Evolutionary conservation across 2,888 invertebrate genomes (phyloP).

Genomic region (Scaptomyza caliginosa): DNA sequence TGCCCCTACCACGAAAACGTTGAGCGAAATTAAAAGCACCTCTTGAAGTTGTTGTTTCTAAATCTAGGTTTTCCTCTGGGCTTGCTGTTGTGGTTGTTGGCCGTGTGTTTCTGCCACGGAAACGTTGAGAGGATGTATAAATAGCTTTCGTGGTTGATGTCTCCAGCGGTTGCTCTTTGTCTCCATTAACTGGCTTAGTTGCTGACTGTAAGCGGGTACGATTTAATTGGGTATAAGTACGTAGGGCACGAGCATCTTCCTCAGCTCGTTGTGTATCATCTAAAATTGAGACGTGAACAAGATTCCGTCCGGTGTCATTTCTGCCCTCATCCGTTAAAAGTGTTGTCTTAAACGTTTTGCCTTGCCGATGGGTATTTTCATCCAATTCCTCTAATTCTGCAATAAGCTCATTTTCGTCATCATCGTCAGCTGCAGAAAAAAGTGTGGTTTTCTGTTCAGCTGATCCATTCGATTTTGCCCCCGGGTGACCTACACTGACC

Average conservation of each 20-base stretch:
- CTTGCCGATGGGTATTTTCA: slow-evolving; percentile 37
- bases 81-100: slow-evolving; percentile 6
- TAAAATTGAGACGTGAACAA: slow-evolving; percentile 42
- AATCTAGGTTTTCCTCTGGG: slow-evolving; percentile 9
- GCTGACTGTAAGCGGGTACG: slow-evolving; percentile 31
- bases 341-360: slow-evolving; percentile 60
- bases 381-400: slow-evolving; percentile 29
- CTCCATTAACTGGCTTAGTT: slow-evolving; percentile 5
- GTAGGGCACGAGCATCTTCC: slow-evolving; percentile 44
- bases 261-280: slow-evolving; percentile 21
- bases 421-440: background rate
- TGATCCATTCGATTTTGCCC: slow-evolving; percentile 64
- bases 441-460: slow-evolving; percentile 20
- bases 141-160: slow-evolving; percentile 18
- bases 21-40: background rate
- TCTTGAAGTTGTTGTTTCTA: slow-evolving; percentile 17
- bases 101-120: slow-evolving; percentile 30
- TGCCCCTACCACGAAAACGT: slow-evolving; percentile 33
- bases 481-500: slow-evolving; percentile 79
- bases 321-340: background rate
- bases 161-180: slow-evolving; percentile 7
- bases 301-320: slow-evolving; percentile 39
- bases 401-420: slow-evolving; percentile 24
- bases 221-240: slow-evolving; percentile 44
- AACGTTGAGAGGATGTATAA: slow-evolving; percentile 23